These are phyloP conservation scores for Pluvialis apricaria DNA, from an alignment of 2,113 vertebrate species.

Conservation along the genomic window DNA sequence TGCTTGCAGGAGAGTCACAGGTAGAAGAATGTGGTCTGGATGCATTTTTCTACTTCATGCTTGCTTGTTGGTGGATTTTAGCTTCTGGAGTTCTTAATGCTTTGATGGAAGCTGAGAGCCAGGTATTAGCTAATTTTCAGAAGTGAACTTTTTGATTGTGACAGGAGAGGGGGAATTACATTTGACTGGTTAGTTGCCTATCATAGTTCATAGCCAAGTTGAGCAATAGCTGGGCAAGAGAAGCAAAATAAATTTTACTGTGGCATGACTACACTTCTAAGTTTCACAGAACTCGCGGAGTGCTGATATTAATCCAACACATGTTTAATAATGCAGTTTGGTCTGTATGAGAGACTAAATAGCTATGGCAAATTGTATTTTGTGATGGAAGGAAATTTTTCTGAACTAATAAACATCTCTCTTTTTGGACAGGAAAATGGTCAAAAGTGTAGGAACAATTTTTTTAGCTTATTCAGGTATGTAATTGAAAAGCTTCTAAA, in stretches of 20 bases:
- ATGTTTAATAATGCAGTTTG: not conserved
- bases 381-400: not conserved
- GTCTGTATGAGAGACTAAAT: not conserved
- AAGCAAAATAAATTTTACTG: not conserved
- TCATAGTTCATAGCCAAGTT: not conserved
- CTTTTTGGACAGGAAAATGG: not conserved
- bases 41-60: not conserved
- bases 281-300: not conserved
- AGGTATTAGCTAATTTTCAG: not conserved
- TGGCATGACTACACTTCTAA: not conserved
- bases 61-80: not conserved
- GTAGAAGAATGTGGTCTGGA: not conserved
- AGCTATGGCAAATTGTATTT: not conserved
- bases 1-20: fast-evolving
- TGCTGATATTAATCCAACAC: not conserved
- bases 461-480: not conserved
- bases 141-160: not conserved
- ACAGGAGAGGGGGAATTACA: not conserved
- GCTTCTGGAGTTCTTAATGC: not conserved
- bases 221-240: not conserved
- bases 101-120: not conserved
- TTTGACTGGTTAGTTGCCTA: not conserved
- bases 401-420: not conserved
- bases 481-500: not conserved
- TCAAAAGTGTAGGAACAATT: not conserved